Evolutionary conservation across 2,888 invertebrate genomes (phyloP).

Genomic region (Pachliopta kotzebuea): DNA sequence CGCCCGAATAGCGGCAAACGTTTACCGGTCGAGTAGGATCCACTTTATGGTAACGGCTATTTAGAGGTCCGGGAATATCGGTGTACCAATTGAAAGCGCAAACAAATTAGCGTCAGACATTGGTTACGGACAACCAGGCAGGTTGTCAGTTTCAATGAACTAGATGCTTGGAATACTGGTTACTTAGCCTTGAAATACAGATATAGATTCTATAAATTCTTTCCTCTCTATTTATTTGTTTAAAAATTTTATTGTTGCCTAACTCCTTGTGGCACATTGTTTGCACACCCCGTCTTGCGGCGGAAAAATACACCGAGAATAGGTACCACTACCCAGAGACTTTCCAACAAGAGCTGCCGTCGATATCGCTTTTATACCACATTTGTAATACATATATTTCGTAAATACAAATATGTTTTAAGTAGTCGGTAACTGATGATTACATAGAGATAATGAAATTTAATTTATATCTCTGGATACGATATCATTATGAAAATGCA

Average conservation of each 20-base stretch:
- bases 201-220: neutral
- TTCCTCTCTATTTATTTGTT: neutral
- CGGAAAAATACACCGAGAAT: too few relatives aligned
- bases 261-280: neutral
- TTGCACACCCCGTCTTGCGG: neutral
- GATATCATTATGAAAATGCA: neutral
- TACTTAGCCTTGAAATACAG: neutral
- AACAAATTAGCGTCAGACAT: slow-evolving; percentile 32
- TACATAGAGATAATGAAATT: too few relatives aligned
- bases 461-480: too few relatives aligned
- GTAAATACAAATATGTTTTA: too few relatives aligned
- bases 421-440: too few relatives aligned
- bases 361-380: too few relatives aligned
- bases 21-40: slow-evolving; percentile 27
- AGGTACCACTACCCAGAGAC: too few relatives aligned
- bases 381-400: too few relatives aligned
- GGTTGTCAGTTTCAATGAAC: slow-evolving; percentile 5
- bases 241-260: neutral
- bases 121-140: slow-evolving; percentile 14
- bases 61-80: slow-evolving; percentile 24
- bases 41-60: slow-evolving; percentile 31
- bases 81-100: slow-evolving; percentile 28
- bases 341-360: too few relatives aligned
- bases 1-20: slow-evolving; percentile 47
- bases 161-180: neutral